Evolutionary conservation across 64 coral and sea anemone genomes (phyloP), one percentile per base, ranked within the genome.

Genomic region (Catalaphyllia jardinei): DNA sequence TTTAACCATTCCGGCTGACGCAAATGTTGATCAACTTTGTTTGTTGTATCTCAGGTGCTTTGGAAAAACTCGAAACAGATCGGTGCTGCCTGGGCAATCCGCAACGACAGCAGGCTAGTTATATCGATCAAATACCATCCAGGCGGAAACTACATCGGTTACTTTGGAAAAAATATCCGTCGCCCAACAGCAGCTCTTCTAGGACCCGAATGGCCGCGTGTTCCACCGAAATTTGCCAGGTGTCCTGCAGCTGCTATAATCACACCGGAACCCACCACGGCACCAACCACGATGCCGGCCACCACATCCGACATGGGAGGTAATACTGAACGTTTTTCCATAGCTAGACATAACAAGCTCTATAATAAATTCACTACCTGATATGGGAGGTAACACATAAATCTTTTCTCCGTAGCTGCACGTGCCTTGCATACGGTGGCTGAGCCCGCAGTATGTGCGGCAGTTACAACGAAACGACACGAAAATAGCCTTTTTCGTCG

Each of bases 31-130:
- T 12, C 15, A 12, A 57, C 31, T 22, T 12, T 49, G 35, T 14
- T 49, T 27, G 46, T 51, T 29, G 29, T 14, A 78, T 55, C 8
- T 55, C 33, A 76, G 74, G 35, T 76, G 8, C 18, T 76, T 22
- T 76, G 74, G 74, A 39, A 9, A 49, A 76, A 76, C 38, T 76
- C 74, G 8, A 76, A 22, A 49, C 29, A 76, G 22, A 76, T 76
- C 22, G 74, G 74, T 7, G 74, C 74, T 24, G 74, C 74, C 8
- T 76, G 74, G 74, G 74, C 74, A 18, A 76, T 76, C 20, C 74
- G 74, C 2, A 76, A 76, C 24, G 74, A 76, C 74, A 50, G 8
- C 0, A 76, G 74, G 22, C 74, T 76, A 50, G 74, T 76, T 46
- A 76, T 76, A 46, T 76, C 74, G 8, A 76, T 76, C 38, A 76